Evolutionary conservation across 2,888 invertebrate genomes (phyloP), one percentile per base, ranked within the genome.

Genomic region (Lordiphosa andalusiaca): DNA sequence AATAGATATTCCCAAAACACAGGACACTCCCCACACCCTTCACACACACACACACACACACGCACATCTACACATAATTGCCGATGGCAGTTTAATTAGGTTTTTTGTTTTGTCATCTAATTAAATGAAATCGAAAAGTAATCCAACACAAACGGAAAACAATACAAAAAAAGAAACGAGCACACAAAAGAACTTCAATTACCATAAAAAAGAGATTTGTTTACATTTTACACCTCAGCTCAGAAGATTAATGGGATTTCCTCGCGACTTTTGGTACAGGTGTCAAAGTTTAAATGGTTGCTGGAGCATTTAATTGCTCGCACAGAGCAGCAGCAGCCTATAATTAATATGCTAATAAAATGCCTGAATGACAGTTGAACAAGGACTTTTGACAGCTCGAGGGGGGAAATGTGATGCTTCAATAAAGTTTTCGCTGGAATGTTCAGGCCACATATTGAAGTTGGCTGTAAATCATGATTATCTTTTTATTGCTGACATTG

Each of bases 141-240:
- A 73, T 61, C 56, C 56, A 38, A 52, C 21, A 33, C 36, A 41
- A 46, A 46, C 30, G 47, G 16, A 30, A 56, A 42, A n/a, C 58
- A 58, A 57, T 49, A 59, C 16, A 47, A 68, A 54, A 49, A 53
- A 40, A 35, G n/a, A n/a, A n/a, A n/a, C n/a, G n/a, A 57, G 62
- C 56, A 55, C 44, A 53, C 58, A 67, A 54, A 54, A 60, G 50
- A 76, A 72, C 71, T 73, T 47, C 82, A 80, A 86, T 86, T 86
- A 86, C 71, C 86, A 86, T 86, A 86, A 86, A 86, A 86, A 85
- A 75, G 69, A 73, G 70, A 86, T 86, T 86, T 86, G 75, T 86
- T 83, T 74, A 71, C 69, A 72, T 71, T 63, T 77, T 69, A 63
- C 81, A 76, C 71, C 75, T 71, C 61, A 35, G 16, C 35, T 6